phyloP scores from a whole-genome alignment of 2,797 vertebrate species.

The Centropyge bicolor region DNA sequence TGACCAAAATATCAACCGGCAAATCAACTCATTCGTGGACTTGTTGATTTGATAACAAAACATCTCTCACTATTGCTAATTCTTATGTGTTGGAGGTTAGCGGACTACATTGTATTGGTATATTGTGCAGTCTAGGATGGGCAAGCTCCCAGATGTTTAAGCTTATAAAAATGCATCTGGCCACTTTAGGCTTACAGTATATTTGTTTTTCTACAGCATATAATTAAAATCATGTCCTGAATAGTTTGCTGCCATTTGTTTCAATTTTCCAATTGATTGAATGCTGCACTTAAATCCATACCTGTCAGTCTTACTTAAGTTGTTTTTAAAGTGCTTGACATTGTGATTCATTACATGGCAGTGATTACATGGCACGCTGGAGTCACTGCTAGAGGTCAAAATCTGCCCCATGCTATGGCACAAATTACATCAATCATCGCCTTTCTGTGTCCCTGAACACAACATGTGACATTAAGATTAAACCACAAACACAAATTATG shows the following conservation, averaged over 20 bases:
- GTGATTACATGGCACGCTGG: not conserved
- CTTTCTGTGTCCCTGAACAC: constrained; percentile 2
- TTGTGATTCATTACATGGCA: not conserved
- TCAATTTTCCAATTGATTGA: not conserved
- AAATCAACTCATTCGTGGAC: too few relatives aligned
- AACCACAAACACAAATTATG: not conserved
- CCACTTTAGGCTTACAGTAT: too few relatives aligned
- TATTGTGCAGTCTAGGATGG: too few relatives aligned
- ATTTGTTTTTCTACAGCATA: too few relatives aligned
- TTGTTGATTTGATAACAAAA: too few relatives aligned
- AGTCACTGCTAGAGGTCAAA: not conserved
- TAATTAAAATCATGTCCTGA: not conserved
- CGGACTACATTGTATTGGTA: too few relatives aligned
- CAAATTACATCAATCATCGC: not conserved
- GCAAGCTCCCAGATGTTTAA: too few relatives aligned
- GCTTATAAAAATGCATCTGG: too few relatives aligned
- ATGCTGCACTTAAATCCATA: not conserved
- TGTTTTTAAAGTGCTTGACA: not conserved
- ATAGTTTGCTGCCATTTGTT: not conserved
- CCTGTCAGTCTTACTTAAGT: not conserved
- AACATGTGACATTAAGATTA: constrained; percentile 4
- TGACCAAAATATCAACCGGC: too few relatives aligned
- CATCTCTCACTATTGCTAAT: too few relatives aligned
- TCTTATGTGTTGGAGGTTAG: too few relatives aligned
- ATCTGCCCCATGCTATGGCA: not conserved